Conservation (phyloP, 1,140 invertebrate genomes). For the Microplitis demolitor region DNA sequence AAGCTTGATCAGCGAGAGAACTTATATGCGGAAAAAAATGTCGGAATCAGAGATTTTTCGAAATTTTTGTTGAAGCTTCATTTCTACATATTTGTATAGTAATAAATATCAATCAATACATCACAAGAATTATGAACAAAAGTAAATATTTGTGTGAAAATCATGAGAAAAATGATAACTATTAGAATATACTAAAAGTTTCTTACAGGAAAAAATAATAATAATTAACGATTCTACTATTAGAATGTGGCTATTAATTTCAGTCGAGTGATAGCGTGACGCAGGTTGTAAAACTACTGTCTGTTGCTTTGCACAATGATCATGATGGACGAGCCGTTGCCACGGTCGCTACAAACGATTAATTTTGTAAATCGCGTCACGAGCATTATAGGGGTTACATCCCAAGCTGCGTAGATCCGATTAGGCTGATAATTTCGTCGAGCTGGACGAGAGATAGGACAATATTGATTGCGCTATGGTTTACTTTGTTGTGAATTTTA, state of each 20-base stretch:
- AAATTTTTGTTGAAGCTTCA: too few relatives aligned
- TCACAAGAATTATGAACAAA: too few relatives aligned
- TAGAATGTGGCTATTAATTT: not conserved
- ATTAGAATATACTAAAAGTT: not conserved
- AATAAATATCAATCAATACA: too few relatives aligned
- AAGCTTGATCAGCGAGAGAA: too few relatives aligned
- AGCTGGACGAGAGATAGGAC: not conserved
- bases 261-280: not conserved
- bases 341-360: slow-evolving; percentile 35
- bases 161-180: too few relatives aligned
- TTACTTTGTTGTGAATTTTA: not conserved
- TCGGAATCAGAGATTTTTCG: too few relatives aligned
- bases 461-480: not conserved
- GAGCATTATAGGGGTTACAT: slow-evolving; percentile 16
- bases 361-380: slow-evolving; percentile 29
- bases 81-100: too few relatives aligned
- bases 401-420: slow-evolving; percentile 26
- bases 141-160: too few relatives aligned
- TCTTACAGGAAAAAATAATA: not conserved
- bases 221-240: not conserved
- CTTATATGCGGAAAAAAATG: too few relatives aligned
- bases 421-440: slow-evolving; percentile 22
- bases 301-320: not conserved
- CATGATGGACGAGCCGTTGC: slow-evolving; percentile 33
- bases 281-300: not conserved